Evolutionary conservation across 1,140 invertebrate species (phyloP).

Genomic region (Prorops nasuta): DNA sequence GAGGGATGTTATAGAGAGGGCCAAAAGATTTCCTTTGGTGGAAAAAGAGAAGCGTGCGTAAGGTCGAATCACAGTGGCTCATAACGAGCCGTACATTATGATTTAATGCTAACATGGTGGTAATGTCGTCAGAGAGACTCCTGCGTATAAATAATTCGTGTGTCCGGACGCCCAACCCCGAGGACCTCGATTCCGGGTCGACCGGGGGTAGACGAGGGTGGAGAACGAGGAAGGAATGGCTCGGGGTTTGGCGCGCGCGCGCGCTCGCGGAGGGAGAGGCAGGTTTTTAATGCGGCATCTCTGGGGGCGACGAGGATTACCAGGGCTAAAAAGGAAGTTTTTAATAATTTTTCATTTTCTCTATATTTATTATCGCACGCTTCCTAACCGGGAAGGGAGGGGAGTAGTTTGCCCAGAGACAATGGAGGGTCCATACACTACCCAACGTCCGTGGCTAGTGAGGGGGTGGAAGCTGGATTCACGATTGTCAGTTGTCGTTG

Average conservation of each 20-base stretch:
- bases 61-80: conserved; percentile 45
- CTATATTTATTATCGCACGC: conserved; percentile 58
- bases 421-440: conserved; percentile 42
- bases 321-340: conserved; percentile 58
- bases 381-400: conserved; percentile 50
- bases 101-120: conserved; percentile 58
- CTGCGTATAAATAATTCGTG: conserved; percentile 58
- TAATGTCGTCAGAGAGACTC: conserved; percentile 58
- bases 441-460: conserved; percentile 23
- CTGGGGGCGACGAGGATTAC: conserved; percentile 55
- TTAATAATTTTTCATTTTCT: conserved; percentile 60
- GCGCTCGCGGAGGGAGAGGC: conserved; percentile 6
- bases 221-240: conserved; percentile 14
- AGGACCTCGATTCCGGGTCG: conserved; percentile 40
- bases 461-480: conserved; percentile 23
- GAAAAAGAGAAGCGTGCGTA: too few relatives aligned
- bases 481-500: conserved; percentile 48
- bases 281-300: conserved; percentile 55
- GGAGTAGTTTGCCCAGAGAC: conserved; percentile 37
- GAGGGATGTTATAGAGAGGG: background rate
- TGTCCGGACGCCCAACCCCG: conserved; percentile 53
- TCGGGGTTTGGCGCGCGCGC: conserved; percentile 9
- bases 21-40: conserved; percentile 2
- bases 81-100: conserved; percentile 57
- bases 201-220: conserved; percentile 16